A percentile compares a stretch with the other conserved stretches of the same genome.
Evolutionary conservation across 2,113 vertebrate genomes (phyloP).

Genomic region (Marmota monax): DNA sequence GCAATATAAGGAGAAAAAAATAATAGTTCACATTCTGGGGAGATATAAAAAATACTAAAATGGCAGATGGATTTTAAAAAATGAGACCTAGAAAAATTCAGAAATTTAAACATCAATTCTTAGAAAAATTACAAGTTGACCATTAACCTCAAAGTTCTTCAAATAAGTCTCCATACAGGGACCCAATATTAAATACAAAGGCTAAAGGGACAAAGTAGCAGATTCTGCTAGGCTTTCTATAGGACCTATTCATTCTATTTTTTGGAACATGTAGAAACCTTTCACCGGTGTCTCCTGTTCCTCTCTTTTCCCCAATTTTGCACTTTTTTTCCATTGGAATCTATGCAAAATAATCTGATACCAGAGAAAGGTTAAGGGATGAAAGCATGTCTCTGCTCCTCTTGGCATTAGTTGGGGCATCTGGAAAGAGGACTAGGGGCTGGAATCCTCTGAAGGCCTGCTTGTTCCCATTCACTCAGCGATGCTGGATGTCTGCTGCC

Average conservation of each 20-base stretch:
- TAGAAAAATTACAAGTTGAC: not conserved
- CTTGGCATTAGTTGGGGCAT: not conserved
- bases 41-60: not conserved
- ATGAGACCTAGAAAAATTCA: not conserved
- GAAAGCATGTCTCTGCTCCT: not conserved
- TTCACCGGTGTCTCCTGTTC: not conserved
- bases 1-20: not conserved
- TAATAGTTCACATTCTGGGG: not conserved
- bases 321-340: not conserved
- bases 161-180: not conserved
- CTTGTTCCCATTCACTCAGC: not conserved
- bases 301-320: not conserved
- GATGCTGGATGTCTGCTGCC: not conserved
- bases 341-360: not conserved
- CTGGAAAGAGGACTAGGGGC: not conserved
- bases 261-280: not conserved
- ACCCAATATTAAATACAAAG: not conserved
- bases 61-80: not conserved
- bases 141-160: not conserved
- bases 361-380: not conserved
- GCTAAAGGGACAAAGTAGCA: not conserved
- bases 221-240: not conserved
- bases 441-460: not conserved
- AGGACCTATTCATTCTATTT: not conserved
- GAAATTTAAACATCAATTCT: slow-evolving; percentile 11